Conservation (phyloP, 1,140 invertebrate species). For the Drusus annulatus region DNA sequence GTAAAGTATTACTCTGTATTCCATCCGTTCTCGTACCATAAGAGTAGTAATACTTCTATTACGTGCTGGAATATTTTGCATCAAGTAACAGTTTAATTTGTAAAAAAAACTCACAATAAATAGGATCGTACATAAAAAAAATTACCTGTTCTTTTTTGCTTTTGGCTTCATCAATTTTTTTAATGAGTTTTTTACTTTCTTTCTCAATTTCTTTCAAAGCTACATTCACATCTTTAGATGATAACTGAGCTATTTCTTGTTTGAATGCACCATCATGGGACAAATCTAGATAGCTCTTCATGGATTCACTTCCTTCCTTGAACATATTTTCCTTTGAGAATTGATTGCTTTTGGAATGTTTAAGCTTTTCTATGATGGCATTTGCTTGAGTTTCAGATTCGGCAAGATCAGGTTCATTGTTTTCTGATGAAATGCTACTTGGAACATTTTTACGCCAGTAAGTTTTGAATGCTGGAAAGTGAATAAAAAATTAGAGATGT, state of each 20-base stretch:
- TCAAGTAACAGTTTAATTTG: too few relatives aligned
- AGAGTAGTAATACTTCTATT: too few relatives aligned
- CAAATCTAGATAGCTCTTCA: neutral
- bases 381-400: conserved; percentile 35
- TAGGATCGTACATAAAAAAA: too few relatives aligned
- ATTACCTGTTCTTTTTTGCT: conserved; percentile 23
- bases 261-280: neutral
- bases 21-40: too few relatives aligned
- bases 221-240: conserved; percentile 3
- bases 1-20: too few relatives aligned
- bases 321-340: neutral
- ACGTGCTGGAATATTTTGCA: too few relatives aligned
- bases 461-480: conserved; percentile 44
- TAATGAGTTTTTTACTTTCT: conserved; percentile 17
- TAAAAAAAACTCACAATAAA: too few relatives aligned
- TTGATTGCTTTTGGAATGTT: neutral
- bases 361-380: conserved; percentile 47
- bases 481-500: neutral
- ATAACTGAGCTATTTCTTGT: conserved; percentile 2
- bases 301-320: neutral
- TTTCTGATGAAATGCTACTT: conserved; percentile 1
- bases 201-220: neutral
- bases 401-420: neutral
- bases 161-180: conserved; percentile 25
- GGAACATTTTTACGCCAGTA: conserved; percentile 47